These are phyloP conservation scores for Parambassis ranga DNA, from an alignment of 2,797 vertebrate genomes.

Conservation along the genomic window DNA sequence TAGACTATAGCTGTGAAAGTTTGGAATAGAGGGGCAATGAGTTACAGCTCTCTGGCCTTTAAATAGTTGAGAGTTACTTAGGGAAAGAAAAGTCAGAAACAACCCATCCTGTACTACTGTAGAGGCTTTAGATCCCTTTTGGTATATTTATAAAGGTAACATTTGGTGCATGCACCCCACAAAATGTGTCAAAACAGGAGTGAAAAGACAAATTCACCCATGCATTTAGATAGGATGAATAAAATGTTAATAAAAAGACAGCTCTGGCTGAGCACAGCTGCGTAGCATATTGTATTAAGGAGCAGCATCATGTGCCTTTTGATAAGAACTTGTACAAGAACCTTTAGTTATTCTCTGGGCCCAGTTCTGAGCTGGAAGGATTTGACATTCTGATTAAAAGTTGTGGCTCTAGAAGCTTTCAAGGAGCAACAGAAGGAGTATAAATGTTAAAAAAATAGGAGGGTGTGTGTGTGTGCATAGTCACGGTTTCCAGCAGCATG, in stretches of 20 bases:
- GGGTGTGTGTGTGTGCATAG: background rate
- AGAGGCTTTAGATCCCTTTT: background rate
- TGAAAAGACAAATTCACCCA: slow-evolving; percentile 11
- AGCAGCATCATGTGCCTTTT: background rate
- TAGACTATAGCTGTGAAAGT: slow-evolving; percentile 41
- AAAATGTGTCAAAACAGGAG: slow-evolving; percentile 1
- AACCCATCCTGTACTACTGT: too few relatives aligned
- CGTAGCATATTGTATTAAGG: background rate
- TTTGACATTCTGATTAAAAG: slow-evolving; percentile 5
- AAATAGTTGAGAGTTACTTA: slow-evolving; percentile 5
- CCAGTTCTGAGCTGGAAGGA: background rate
- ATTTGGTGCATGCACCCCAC: background rate
- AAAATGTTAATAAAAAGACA: background rate
- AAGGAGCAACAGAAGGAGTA: too few relatives aligned
- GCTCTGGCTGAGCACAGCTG: background rate
- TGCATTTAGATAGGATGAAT: slow-evolving; percentile 1
- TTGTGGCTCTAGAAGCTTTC: too few relatives aligned
- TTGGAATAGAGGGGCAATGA: slow-evolving; percentile 16
- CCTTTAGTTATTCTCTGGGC: too few relatives aligned
- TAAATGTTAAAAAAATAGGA: background rate
- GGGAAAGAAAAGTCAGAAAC: background rate
- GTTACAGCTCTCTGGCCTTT: slow-evolving; percentile 13
- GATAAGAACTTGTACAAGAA: background rate
- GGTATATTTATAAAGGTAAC: too few relatives aligned
- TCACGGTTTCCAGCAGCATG: background rate